Percentiles rank a stretch among this genome's conserved stretches.
Conservation (phyloP, 2,888 invertebrate genomes). For the Ypsolopha scabrella region DNA sequence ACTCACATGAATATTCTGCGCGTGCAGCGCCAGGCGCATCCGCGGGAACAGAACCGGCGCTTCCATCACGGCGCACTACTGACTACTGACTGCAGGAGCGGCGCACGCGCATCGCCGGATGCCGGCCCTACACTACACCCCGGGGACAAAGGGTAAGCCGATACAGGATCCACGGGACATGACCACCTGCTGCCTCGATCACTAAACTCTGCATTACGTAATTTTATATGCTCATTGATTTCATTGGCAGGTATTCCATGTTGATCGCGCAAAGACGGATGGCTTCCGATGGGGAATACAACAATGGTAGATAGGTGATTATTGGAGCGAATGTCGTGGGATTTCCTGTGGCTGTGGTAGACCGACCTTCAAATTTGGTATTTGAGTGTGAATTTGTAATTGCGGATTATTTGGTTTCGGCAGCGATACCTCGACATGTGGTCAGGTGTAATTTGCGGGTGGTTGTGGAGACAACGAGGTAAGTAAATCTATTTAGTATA, state of each 20-base stretch:
- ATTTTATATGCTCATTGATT: constrained; percentile 3
- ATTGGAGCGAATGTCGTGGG: too few species aligned
- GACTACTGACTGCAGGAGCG: not conserved
- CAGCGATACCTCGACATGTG: too few species aligned
- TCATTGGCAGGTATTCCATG: not conserved
- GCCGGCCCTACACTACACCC: constrained; percentile 8
- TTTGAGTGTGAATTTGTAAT: too few species aligned
- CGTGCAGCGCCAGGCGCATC: constrained; percentile 49
- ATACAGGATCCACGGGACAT: constrained; percentile 16
- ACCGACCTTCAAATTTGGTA: too few species aligned
- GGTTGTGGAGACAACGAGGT: too few species aligned
- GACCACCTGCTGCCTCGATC: constrained; percentile 23
- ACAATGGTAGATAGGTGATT: too few species aligned
- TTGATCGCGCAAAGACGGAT: too few species aligned
- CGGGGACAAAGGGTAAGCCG: constrained; percentile 22
- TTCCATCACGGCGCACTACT: constrained; percentile 22
- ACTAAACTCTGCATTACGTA: constrained; percentile 8
- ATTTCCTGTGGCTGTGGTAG: too few species aligned
- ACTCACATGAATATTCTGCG: constrained; percentile 62
- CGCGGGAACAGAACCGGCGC: constrained; percentile 51
- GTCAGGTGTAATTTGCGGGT: too few species aligned
- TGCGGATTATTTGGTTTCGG: too few species aligned
- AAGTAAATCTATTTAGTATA: too few species aligned
- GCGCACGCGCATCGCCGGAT: constrained; percentile 1
- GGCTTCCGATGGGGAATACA: too few species aligned